phyloP scores from a whole-genome alignment of 2,888 invertebrate species.

The Ichneumoninae sp. region DNA sequence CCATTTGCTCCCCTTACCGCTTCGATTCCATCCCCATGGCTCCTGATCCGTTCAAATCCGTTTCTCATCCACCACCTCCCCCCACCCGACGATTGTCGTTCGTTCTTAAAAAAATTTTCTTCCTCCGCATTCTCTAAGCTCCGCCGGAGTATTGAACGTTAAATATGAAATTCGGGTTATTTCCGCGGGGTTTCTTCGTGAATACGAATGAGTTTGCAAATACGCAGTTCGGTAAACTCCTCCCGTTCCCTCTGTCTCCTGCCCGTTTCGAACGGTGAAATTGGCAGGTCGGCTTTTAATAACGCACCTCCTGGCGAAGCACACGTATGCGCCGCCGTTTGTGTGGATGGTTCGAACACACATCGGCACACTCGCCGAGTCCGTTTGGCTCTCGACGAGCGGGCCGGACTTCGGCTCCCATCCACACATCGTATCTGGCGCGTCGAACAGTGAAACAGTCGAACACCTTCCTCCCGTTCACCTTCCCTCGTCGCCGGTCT shows the following conservation, averaged over 20 bases:
- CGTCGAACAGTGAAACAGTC: slow-evolving; percentile 61
- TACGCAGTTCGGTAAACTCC: slow-evolving; percentile 67
- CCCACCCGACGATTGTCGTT: slow-evolving; percentile 5
- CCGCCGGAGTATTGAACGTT: slow-evolving; percentile 48
- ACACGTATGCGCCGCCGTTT: slow-evolving; percentile 40
- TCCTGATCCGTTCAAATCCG: slow-evolving; percentile 59
- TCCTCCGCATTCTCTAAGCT: neutral
- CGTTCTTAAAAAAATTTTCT: slow-evolving; percentile 48
- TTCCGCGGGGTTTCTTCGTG: slow-evolving; percentile 58
- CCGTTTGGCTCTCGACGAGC: slow-evolving; percentile 42
- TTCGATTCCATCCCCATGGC: slow-evolving; percentile 53
- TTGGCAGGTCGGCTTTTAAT: slow-evolving; percentile 69
- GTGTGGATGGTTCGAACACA: neutral
- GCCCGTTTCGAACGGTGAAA: slow-evolving; percentile 59
- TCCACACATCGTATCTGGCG: slow-evolving; percentile 33
- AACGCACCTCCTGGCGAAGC: slow-evolving; percentile 66
- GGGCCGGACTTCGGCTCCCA: slow-evolving; percentile 18
- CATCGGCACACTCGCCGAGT: slow-evolving; percentile 39
- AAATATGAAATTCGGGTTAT: slow-evolving; percentile 64
- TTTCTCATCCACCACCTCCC: slow-evolving; percentile 50
- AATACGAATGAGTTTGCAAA: slow-evolving; percentile 67
- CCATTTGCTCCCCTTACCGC: slow-evolving; percentile 47
- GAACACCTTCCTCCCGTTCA: slow-evolving; percentile 58
- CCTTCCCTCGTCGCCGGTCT: slow-evolving; percentile 53
- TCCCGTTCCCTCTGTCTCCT: slow-evolving; percentile 50